Evolutionary conservation across 2,888 invertebrate species (phyloP).

Genomic region (Noctua fimbriata): DNA sequence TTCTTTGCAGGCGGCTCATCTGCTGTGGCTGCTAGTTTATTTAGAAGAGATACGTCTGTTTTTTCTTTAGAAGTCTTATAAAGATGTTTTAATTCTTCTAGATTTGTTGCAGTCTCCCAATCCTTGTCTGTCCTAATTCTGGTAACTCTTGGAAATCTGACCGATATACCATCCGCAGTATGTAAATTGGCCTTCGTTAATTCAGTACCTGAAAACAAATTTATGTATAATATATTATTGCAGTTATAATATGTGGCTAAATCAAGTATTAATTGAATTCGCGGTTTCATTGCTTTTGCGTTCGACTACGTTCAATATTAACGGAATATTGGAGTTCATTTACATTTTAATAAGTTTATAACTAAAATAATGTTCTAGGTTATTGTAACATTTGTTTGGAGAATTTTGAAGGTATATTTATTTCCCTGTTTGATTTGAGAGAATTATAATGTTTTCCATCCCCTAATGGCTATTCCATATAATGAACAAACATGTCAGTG

Average conservation of each 20-base stretch:
- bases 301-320: conserved; percentile 29
- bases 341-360: conserved; percentile 24
- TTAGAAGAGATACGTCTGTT: conserved; percentile 90
- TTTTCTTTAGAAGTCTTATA: conserved; percentile 93
- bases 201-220: conserved; percentile 91
- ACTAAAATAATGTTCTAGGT: neutral
- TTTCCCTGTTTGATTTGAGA: neutral
- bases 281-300: conserved; percentile 39
- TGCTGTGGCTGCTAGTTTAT: conserved; percentile 84
- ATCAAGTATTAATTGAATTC: conserved; percentile 25
- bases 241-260: conserved; percentile 21
- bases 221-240: conserved; percentile 28
- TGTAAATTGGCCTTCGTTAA: conserved; percentile 95
- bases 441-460: neutral
- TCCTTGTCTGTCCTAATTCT: conserved; percentile 95
- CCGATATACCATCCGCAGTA: conserved; percentile 98
- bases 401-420: neutral
- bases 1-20: conserved; percentile 77
- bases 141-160: conserved; percentile 97
- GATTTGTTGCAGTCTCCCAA: conserved; percentile 95
- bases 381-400: neutral
- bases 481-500: neutral
- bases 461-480: neutral
- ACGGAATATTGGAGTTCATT: conserved; percentile 17
- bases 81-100: conserved; percentile 93